Conservation (phyloP, 2,888 invertebrate species). For the Nasonia oneida region DNA sequence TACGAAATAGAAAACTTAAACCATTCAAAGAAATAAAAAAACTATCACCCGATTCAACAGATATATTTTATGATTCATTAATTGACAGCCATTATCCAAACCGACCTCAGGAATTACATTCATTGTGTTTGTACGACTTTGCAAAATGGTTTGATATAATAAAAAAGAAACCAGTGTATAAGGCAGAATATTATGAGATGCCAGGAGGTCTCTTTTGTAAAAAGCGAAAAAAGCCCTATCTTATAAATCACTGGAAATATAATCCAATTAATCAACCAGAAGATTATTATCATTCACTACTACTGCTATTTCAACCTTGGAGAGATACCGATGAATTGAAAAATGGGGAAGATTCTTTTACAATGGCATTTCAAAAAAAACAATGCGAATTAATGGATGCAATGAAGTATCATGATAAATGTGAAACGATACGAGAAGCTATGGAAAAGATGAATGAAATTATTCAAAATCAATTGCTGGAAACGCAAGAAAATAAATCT, state of each 20-base stretch:
- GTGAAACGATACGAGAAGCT: not conserved
- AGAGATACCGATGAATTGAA: constrained; percentile 59
- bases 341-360: constrained; percentile 57
- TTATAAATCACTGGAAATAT: constrained; percentile 66
- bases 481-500: not conserved
- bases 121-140: constrained; percentile 65
- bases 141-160: constrained; percentile 64
- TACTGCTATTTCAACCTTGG: constrained; percentile 62
- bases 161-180: constrained; percentile 35
- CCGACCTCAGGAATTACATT: constrained; percentile 68
- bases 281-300: too few species aligned
- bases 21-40: constrained; percentile 49
- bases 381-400: constrained; percentile 22
- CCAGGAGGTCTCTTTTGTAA: constrained; percentile 36
- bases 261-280: too few species aligned
- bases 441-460: constrained; percentile 22
- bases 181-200: constrained; percentile 25
- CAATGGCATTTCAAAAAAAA: constrained; percentile 61
- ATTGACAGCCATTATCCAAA: constrained; percentile 69
- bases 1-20: constrained; percentile 61
- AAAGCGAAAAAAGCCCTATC: constrained; percentile 64
- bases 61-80: constrained; percentile 68
- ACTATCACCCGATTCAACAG: constrained; percentile 64
- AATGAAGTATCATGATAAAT: constrained; percentile 41
- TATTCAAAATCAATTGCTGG: not conserved